Percentiles rank a stretch among this genome's conserved stretches.
These are phyloP conservation scores for Cheilinus undulatus DNA, from an alignment of 2,113 vertebrate species.

Conservation along the genomic window DNA sequence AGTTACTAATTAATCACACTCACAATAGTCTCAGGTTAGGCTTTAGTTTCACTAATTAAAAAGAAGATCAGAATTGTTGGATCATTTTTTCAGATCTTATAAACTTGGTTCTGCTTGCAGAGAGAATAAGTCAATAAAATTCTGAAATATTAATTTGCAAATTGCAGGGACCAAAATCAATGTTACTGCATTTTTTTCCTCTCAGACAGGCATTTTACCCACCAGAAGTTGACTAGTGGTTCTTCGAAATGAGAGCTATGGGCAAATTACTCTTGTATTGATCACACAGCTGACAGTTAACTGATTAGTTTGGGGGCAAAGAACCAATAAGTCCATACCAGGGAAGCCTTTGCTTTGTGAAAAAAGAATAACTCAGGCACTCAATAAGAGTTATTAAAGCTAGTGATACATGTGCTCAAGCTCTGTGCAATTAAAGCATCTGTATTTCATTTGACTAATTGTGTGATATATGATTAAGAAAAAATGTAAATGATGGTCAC, in stretches of 20 bases:
- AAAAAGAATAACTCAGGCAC: conserved; percentile 4
- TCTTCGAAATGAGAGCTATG: background rate
- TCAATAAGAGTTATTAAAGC: conserved; percentile 11
- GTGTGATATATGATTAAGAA: background rate
- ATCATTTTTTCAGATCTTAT: background rate
- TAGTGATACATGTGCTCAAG: background rate
- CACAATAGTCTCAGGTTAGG: background rate
- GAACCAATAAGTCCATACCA: conserved; percentile 4
- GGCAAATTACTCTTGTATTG: conserved; percentile 11
- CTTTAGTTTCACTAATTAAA: background rate
- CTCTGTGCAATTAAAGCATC: background rate
- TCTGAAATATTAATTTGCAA: conserved; percentile 36
- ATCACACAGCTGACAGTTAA: conserved; percentile 2
- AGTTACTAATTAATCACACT: too few species aligned
- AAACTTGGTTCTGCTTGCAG: background rate
- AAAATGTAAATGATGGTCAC: too few species aligned
- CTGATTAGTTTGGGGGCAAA: conserved; percentile 25
- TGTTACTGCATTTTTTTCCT: background rate
- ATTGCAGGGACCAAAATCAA: conserved; percentile 5
- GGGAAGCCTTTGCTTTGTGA: too few species aligned
- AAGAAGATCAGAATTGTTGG: background rate
- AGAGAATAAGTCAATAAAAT: conserved; percentile 1
- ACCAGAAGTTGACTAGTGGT: background rate
- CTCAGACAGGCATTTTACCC: conserved; percentile 17
- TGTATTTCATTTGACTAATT: background rate